phyloP scores from a whole-genome alignment of 2,113 vertebrate genomes.

The Pterocles burchelli region DNA sequence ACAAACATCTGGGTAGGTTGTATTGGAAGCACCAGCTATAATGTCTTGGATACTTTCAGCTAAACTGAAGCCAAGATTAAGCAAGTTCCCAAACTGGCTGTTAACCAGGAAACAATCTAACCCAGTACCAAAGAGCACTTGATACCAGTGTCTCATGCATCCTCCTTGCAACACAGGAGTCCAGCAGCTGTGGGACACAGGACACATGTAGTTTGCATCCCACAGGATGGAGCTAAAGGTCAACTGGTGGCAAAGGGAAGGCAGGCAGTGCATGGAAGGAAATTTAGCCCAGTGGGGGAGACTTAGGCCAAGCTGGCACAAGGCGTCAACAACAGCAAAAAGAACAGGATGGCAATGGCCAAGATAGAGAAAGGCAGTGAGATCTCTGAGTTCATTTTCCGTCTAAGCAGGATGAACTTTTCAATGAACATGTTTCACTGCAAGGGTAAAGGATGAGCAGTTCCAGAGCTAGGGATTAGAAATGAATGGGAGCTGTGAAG shows the following conservation, averaged over 20 bases:
- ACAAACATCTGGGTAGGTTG: background rate
- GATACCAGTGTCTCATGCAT: background rate
- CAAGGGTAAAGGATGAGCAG: background rate
- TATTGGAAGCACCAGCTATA: background rate
- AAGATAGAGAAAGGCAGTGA: background rate
- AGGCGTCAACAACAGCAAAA: background rate
- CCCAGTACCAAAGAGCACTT: background rate
- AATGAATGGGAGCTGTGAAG: background rate
- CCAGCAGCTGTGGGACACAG: background rate
- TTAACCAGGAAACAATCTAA: background rate
- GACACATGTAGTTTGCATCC: background rate
- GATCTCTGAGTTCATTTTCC: background rate
- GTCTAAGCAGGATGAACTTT: background rate
- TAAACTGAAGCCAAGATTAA: background rate
- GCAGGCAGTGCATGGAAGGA: background rate
- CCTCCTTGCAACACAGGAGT: background rate
- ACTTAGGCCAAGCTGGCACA: background rate
- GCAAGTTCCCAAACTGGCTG: background rate
- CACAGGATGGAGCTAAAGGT: background rate
- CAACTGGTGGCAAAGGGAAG: background rate
- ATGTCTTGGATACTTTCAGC: background rate
- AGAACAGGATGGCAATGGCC: background rate
- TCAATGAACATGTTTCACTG: background rate
- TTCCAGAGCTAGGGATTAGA: background rate
- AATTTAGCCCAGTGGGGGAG: background rate